A percentile compares a stretch with the other conserved stretches of the same genome.
These are phyloP conservation scores for Spialia ferax DNA, from an alignment of 2,888 invertebrate species.

Conservation along the genomic window DNA sequence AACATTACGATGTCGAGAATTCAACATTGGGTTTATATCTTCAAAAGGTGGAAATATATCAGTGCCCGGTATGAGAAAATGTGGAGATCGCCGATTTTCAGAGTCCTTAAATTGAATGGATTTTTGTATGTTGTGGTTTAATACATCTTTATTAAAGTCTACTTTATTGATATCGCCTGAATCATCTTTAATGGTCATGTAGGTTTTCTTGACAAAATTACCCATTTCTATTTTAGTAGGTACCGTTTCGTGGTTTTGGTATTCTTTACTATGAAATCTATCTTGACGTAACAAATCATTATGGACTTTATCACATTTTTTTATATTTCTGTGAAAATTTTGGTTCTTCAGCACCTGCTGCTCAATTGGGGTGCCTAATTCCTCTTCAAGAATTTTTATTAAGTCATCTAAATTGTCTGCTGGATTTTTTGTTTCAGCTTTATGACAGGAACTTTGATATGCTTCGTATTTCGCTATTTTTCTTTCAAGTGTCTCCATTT, in stretches of 20 bases:
- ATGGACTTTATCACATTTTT: conserved; percentile 33
- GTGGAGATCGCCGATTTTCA: conserved; percentile 33
- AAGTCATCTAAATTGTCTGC: conserved; percentile 69
- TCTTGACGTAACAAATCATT: conserved; percentile 12
- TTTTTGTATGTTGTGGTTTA: conserved; percentile 59
- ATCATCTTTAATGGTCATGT: conserved; percentile 53
- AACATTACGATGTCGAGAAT: conserved; percentile 48
- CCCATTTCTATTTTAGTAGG: conserved; percentile 61
- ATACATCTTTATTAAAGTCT: conserved; percentile 60
- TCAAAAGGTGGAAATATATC: conserved; percentile 41
- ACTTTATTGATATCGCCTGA: conserved; percentile 57
- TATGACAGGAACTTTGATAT: conserved; percentile 50
- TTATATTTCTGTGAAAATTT: conserved; percentile 17
- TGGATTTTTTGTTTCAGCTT: conserved; percentile 55
- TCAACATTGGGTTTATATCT: conserved; percentile 33
- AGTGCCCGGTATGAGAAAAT: conserved; percentile 27
- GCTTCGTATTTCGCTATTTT: conserved; percentile 62
- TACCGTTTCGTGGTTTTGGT: conserved; percentile 47
- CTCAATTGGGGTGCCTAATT: conserved; percentile 63
- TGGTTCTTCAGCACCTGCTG: conserved; percentile 33
- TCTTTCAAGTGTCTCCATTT: conserved; percentile 59
- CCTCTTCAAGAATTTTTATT: conserved; percentile 75
- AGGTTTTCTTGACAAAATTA: conserved; percentile 60
- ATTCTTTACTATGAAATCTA: neutral
- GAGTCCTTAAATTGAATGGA: conserved; percentile 50